Conservation (phyloP, 2,888 invertebrate species). For the Baccha elongata region DNA sequence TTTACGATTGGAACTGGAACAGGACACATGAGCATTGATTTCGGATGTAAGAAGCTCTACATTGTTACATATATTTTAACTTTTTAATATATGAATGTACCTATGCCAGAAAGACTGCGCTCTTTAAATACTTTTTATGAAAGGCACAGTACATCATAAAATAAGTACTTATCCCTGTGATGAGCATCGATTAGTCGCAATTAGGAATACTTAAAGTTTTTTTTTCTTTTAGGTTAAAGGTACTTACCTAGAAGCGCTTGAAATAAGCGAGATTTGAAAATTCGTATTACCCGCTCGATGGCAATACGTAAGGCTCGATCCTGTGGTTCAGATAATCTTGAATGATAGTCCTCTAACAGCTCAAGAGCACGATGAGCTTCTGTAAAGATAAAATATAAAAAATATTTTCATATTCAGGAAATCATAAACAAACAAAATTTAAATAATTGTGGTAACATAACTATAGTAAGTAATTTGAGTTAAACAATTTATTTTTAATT, state of each 20-base stretch:
- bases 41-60: constrained; percentile 27
- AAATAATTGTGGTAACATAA: too few species aligned
- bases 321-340: constrained; percentile 95
- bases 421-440: too few species aligned
- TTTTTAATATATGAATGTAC: background rate
- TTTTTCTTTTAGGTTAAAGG: background rate
- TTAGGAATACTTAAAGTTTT: constrained; percentile 83
- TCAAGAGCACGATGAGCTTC: constrained; percentile 99
- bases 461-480: too few species aligned
- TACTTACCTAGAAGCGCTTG: constrained; percentile 97
- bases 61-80: background rate
- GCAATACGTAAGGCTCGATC: constrained; percentile 97
- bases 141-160: background rate
- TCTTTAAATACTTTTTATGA: background rate
- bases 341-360: constrained; percentile 98
- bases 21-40: constrained; percentile 47
- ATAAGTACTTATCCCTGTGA: background rate
- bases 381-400: constrained; percentile 82
- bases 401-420: too few species aligned
- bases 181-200: constrained; percentile 86
- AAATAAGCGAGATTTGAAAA: constrained; percentile 98
- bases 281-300: constrained; percentile 98
- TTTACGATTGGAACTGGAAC: constrained; percentile 52
- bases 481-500: too few species aligned
- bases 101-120: background rate